Evolutionary conservation across 2,113 vertebrate genomes (phyloP).

Genomic region (Aphyosemion australe): DNA sequence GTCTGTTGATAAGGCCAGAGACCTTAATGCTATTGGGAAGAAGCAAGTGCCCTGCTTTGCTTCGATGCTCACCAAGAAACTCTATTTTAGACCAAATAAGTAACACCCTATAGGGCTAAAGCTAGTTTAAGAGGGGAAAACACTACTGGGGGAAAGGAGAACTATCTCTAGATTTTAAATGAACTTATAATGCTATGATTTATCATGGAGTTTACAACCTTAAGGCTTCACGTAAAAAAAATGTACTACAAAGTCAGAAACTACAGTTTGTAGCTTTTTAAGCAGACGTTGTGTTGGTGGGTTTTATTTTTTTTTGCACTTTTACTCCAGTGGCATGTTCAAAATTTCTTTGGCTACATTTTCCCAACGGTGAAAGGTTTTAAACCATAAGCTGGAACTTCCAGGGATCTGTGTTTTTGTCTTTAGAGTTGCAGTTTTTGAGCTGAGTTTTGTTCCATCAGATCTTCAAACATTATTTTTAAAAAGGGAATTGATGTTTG

Average conservation of each 20-base stretch:
- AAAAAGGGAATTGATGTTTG: constrained; percentile 70
- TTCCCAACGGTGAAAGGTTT: not conserved
- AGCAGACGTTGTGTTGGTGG: not conserved
- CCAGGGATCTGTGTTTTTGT: not conserved
- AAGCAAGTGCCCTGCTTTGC: constrained; percentile 97
- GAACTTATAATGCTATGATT: not conserved
- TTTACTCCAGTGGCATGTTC: not conserved
- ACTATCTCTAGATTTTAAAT: not conserved
- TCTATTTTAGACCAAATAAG: constrained; percentile 86
- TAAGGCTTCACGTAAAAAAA: not conserved
- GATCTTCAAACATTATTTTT: constrained; percentile 11
- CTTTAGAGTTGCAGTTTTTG: not conserved
- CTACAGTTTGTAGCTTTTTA: not conserved
- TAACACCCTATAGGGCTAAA: constrained; percentile 15
- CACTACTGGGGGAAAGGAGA: not conserved
- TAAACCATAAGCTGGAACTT: not conserved
- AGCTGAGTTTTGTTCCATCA: not conserved
- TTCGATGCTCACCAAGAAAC: constrained; percentile 96
- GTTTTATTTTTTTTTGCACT: not conserved
- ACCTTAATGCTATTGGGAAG: constrained; percentile 83
- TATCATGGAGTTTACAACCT: not conserved
- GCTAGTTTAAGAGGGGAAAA: not conserved
- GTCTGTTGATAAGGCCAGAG: constrained; percentile 73
- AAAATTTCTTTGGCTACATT: too few relatives aligned
- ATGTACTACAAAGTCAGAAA: not conserved